Percentiles rank a stretch among this genome's conserved stretches.
Evolutionary conservation across 2,113 vertebrate species (phyloP).

Genomic region (Eira barbara): DNA sequence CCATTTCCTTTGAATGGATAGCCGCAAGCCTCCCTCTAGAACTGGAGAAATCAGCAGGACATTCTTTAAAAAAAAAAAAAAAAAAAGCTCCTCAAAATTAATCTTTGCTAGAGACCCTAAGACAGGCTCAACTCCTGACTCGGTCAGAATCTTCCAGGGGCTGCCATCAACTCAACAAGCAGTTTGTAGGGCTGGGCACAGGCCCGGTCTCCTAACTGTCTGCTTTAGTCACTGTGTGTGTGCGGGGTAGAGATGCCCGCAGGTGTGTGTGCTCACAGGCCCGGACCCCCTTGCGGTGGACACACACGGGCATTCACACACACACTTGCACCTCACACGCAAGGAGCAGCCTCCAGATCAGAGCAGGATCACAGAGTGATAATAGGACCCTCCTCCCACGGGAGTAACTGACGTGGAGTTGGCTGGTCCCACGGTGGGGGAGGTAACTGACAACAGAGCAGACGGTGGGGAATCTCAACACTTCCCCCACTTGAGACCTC

Average conservation of each 20-base stretch:
- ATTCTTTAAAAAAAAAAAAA: background rate
- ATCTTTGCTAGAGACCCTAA: background rate
- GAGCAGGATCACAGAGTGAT: too few relatives aligned
- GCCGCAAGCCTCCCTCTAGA: rapidly evolving
- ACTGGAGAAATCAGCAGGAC: background rate
- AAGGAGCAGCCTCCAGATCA: background rate
- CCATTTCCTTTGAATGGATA: background rate
- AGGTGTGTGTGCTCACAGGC: background rate
- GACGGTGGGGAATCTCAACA: rapidly evolving
- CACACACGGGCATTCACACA: background rate
- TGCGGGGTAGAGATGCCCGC: background rate
- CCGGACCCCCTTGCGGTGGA: rapidly evolving
- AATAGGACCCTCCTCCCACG: rapidly evolving
- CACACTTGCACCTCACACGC: background rate
- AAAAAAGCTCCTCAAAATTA: background rate
- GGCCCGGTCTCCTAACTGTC: background rate
- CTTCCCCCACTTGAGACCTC: background rate
- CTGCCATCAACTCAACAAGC: rapidly evolving
- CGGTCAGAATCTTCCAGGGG: background rate
- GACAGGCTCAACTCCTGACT: background rate
- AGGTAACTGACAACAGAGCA: background rate
- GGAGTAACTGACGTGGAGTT: background rate
- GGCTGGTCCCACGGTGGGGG: background rate
- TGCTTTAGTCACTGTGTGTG: rapidly evolving
- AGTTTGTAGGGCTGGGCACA: background rate